A percentile compares a stretch with the other conserved stretches of the same genome.
phyloP scores from a whole-genome alignment of 2,888 invertebrate species.

The Colletes collaris region DNA sequence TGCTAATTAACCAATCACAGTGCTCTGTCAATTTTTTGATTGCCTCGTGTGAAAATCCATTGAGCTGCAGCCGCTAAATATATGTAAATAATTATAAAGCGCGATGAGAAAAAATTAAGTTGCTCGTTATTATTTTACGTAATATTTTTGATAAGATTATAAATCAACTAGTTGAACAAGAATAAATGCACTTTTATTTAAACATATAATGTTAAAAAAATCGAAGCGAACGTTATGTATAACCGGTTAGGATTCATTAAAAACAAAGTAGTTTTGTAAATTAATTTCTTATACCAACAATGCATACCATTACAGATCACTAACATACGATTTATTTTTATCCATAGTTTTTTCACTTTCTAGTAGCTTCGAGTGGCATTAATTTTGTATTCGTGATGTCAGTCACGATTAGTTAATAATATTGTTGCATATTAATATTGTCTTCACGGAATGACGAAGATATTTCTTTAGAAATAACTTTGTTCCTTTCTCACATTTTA shows the following conservation, averaged over 20 bases:
- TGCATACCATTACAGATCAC: background rate
- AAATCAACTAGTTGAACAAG: too few relatives aligned
- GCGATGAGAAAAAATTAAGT: background rate
- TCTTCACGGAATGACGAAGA: background rate
- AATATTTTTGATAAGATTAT: background rate
- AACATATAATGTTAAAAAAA: too few relatives aligned
- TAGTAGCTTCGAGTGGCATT: background rate
- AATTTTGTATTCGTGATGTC: background rate
- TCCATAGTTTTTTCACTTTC: too few relatives aligned
- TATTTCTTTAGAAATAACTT: background rate
- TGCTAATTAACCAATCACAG: slow-evolving; percentile 73
- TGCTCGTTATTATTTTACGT: background rate
- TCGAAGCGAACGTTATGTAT: too few relatives aligned
- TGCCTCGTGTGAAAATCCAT: slow-evolving; percentile 63
- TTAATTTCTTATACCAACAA: background rate
- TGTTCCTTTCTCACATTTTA: background rate
- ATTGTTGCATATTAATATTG: background rate
- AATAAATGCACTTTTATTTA: too few relatives aligned
- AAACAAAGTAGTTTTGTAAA: too few relatives aligned
- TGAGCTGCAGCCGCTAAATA: slow-evolving; percentile 38
- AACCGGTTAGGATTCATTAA: too few relatives aligned
- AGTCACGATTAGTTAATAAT: background rate
- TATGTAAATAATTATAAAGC: slow-evolving; percentile 36
- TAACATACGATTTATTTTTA: background rate
- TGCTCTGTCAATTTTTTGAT: slow-evolving; percentile 67